phyloP scores from a whole-genome alignment of 2,888 invertebrate species.

The Eilema depressum region DNA sequence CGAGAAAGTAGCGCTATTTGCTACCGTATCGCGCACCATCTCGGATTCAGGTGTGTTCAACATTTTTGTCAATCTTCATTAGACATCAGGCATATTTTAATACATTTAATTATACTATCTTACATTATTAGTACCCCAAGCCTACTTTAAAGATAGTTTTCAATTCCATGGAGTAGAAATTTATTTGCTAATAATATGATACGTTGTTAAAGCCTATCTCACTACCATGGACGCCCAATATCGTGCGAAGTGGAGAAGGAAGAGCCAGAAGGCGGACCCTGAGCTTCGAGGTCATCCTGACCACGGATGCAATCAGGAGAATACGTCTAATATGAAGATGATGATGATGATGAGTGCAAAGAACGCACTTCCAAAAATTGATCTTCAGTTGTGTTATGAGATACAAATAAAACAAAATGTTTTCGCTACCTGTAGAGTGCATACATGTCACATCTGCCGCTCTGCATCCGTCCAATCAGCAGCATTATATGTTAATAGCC shows the following conservation, averaged over 20 bases:
- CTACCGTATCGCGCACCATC: slow-evolving; percentile 86
- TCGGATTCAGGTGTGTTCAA: slow-evolving; percentile 63
- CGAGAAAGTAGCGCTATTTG: slow-evolving; percentile 85
- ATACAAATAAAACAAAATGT: slow-evolving; percentile 53
- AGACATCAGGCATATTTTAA: neutral
- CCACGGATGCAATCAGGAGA: no score
- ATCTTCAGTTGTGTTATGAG: neutral
- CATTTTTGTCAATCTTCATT: slow-evolving; percentile 42
- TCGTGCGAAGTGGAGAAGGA: no score
- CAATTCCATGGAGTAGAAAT: no score
- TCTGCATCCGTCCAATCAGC: slow-evolving; percentile 88
- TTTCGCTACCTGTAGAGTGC: slow-evolving; percentile 58
- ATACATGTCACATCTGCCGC: slow-evolving; percentile 79
- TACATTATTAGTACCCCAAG: neutral
- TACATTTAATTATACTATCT: neutral
- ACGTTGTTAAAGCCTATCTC: neutral
- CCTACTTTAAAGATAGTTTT: no score
- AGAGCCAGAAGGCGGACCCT: no score
- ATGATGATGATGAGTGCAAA: no score
- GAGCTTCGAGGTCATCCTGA: no score
- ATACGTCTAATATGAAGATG: no score
- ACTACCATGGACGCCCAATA: no score
- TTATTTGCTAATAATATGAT: no score
- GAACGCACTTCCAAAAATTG: neutral
- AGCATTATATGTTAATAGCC: slow-evolving; percentile 87